Conservation (phyloP, 2,113 vertebrate species). For the Pongo pygmaeus region DNA sequence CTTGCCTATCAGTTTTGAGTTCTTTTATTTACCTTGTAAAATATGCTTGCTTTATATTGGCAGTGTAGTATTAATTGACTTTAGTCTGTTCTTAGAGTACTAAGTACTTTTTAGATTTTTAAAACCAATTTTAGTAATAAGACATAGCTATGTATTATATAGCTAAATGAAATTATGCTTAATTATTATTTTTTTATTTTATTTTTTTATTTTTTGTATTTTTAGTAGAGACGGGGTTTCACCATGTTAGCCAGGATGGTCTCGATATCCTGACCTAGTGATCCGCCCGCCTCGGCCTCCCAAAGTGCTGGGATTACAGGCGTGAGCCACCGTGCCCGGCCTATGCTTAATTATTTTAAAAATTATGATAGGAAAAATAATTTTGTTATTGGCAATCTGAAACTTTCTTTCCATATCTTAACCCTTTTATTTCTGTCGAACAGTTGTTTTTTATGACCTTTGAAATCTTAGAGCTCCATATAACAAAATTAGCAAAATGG, state of each 20-base stretch:
- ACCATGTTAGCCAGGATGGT: no score
- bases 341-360: not conserved
- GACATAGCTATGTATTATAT: not conserved
- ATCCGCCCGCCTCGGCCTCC: no score
- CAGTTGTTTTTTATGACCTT: not conserved
- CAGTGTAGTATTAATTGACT: not conserved
- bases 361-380: not conserved
- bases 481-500: not conserved
- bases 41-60: not conserved
- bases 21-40: not conserved
- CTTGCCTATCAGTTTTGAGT: not conserved
- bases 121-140: not conserved
- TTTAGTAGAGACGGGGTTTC: no score
- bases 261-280: no score
- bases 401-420: not conserved
- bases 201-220: no score
- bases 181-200: not conserved
- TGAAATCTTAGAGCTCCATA: not conserved
- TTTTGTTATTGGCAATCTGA: not conserved
- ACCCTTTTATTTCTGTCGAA: not conserved
- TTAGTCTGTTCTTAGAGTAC: not conserved
- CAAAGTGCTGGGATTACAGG: no score
- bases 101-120: not conserved
- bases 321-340: no score
- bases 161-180: not conserved